A percentile compares a stretch with the other conserved stretches of the same genome.
Conservation (phyloP, 2,797 vertebrate genomes). For the Falco naumanni region DNA sequence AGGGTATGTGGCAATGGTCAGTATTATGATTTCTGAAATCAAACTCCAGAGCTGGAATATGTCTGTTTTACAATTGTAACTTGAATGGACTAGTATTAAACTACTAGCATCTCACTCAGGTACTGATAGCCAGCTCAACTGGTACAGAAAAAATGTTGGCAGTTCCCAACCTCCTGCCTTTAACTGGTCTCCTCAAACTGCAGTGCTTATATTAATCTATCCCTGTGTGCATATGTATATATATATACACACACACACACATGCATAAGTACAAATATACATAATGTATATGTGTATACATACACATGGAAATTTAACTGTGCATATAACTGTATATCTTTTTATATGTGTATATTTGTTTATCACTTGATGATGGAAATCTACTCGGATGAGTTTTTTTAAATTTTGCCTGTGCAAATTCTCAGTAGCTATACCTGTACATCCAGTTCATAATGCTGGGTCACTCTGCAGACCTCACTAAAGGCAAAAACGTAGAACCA, state of each 20-base stretch:
- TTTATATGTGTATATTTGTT: background rate
- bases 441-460: background rate
- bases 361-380: background rate
- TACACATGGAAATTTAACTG: background rate
- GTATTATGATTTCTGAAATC: background rate
- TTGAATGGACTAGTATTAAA: background rate
- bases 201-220: no score
- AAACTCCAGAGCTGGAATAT: background rate
- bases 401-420: background rate
- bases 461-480: background rate
- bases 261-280: background rate
- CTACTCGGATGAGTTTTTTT: background rate
- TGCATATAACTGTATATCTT: background rate
- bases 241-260: background rate
- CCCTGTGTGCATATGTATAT: no score
- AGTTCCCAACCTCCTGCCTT: background rate
- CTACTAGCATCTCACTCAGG: background rate
- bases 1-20: background rate
- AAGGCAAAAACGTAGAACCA: background rate
- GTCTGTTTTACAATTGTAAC: background rate
- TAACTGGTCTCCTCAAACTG: background rate
- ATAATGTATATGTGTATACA: background rate
- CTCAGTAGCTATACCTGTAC: background rate
- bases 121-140: background rate
- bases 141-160: background rate